Conservation (phyloP, 2,888 invertebrate genomes). For the Lepidochrysops patricia region DNA sequence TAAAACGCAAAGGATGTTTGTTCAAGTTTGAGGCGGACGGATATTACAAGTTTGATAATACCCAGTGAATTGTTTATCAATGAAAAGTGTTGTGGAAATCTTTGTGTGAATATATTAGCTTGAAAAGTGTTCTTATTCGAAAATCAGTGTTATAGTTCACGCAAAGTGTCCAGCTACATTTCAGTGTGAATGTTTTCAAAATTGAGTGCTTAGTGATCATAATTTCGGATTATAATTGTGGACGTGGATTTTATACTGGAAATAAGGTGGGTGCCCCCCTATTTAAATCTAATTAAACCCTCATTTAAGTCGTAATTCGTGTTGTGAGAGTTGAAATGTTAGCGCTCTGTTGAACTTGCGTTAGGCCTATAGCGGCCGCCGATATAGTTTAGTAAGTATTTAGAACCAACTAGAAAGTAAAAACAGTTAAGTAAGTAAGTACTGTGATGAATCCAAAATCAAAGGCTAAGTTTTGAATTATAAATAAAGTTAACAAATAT, state of each 20-base stretch:
- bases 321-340: neutral
- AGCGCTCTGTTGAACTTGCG: constrained; percentile 10
- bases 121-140: neutral
- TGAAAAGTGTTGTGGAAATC: constrained; percentile 12
- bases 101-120: neutral
- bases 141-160: constrained; percentile 3
- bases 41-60: constrained; percentile 12
- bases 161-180: neutral
- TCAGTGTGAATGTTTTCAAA: constrained; percentile 9
- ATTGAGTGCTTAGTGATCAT: constrained; percentile 24
- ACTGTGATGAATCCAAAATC: no score
- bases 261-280: constrained; percentile 42
- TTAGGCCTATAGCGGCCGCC: constrained; percentile 42
- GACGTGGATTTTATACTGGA: constrained; percentile 46
- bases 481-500: no score
- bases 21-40: neutral
- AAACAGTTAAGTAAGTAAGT: no score
- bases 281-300: neutral
- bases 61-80: constrained; percentile 14
- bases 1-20: constrained; percentile 2
- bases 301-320: neutral
- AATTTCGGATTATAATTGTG: constrained; percentile 50
- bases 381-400: constrained; percentile 16
- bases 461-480: no score
- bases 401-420: neutral